Evolutionary conservation across 2,888 invertebrate genomes (phyloP).

Genomic region (Lasioglossum figueresi): DNA sequence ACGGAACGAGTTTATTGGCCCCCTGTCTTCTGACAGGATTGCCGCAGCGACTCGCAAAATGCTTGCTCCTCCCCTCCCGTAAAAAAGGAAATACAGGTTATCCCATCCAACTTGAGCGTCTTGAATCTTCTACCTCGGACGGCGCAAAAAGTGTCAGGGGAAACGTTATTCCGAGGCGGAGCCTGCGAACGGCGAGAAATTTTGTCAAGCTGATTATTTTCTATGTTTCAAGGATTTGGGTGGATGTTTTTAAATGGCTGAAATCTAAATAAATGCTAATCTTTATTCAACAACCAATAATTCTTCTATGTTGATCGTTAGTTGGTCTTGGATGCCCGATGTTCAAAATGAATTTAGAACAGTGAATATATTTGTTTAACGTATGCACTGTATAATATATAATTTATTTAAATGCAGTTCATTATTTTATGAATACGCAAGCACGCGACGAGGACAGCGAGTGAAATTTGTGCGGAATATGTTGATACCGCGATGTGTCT

Average conservation of each 20-base stretch:
- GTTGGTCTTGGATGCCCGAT: background rate
- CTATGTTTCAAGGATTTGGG: background rate
- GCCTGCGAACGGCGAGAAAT: background rate
- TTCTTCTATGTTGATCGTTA: too few relatives aligned
- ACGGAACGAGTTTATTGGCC: slow-evolving; percentile 7
- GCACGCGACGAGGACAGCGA: background rate
- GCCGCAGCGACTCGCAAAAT: background rate
- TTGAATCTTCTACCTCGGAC: background rate
- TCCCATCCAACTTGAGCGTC: background rate
- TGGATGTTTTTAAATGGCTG: background rate
- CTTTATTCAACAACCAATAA: too few relatives aligned
- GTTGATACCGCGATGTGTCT: background rate
- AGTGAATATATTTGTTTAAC: background rate
- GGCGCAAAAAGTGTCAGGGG: background rate
- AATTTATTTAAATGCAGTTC: background rate
- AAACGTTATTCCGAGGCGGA: background rate
- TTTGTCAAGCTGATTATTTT: background rate
- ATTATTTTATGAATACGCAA: background rate
- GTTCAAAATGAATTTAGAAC: background rate
- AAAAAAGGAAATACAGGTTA: background rate
- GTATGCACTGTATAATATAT: background rate
- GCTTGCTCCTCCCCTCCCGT: background rate
- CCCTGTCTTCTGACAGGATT: background rate
- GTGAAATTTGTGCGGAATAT: background rate
- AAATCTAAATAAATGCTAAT: background rate